phyloP scores from a whole-genome alignment of 2,113 vertebrate genomes.

The Hepsetus odoe region DNA sequence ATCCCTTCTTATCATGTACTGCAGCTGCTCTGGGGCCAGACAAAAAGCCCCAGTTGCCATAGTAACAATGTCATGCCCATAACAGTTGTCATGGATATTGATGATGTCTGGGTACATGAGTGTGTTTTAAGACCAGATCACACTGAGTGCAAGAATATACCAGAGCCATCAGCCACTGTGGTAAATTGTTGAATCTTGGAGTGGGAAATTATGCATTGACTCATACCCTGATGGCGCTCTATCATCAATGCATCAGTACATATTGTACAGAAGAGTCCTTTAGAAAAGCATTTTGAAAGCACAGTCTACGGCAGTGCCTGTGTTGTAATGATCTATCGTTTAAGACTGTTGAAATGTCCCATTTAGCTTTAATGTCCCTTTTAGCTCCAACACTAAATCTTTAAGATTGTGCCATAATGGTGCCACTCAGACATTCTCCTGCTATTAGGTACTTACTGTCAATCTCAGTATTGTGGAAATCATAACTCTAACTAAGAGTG shows the following conservation, averaged over 20 bases:
- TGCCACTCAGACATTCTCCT: neutral
- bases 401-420: neutral
- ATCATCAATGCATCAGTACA: neutral
- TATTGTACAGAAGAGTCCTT: neutral
- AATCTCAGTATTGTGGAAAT: neutral
- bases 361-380: constrained; percentile 12
- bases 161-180: neutral
- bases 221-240: neutral
- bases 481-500: neutral
- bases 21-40: constrained; percentile 15
- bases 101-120: constrained; percentile 25
- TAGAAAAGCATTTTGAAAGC: neutral
- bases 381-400: neutral
- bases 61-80: constrained; percentile 38
- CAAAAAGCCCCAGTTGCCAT: constrained; percentile 41
- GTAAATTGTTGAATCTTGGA: neutral
- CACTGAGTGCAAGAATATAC: neutral
- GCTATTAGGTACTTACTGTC: neutral
- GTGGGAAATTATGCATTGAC: constrained; percentile 4
- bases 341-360: neutral
- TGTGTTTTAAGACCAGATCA: constrained; percentile 31
- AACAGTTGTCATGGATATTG: constrained; percentile 47
- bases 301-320: neutral
- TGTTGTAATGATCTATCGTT: neutral
- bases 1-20: constrained; percentile 11